Evolutionary conservation across 2,797 vertebrate species (phyloP), one percentile per base, ranked within the genome.

Genomic region (Gymnothorax reevesii): DNA sequence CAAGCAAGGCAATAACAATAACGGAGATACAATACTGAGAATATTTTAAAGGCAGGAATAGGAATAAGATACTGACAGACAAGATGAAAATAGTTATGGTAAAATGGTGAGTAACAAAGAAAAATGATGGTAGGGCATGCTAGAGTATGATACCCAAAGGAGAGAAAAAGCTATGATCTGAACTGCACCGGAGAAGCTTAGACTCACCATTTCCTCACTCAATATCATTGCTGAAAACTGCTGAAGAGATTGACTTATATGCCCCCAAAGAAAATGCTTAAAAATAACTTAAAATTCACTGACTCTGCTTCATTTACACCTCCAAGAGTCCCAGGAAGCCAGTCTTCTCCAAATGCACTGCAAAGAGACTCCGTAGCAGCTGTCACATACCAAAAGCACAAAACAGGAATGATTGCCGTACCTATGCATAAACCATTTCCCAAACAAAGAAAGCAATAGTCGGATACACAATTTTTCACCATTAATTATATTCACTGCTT

Each of bases 211-310:
- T 57, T 22, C 42, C 2, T 60, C 2, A 25, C 55, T 49, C n/a
- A 15, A 33, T n/a, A 55, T 1, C 8, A 17, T 64, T 27, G 55
- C n/a, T 25, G 0, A 9, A 8, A 82, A 64, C 85, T 52, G 49
- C 79, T 86, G 17, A 82, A 62, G 60, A 69, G 27, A 54, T 62
- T 83, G 52, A 20, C 9, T n/a, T 57, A 25, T 55, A 25, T 33
- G 17, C 33, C 13, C 55, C 12, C 33, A 57, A 27, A n/a, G 55
- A 42, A 73, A 17, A 73, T 73, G 9, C 4, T 42, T 22, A 82
- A 25, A 60, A 57, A 86, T n/a, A 62, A 83, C 54, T 27, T 62
- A 71, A 60, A 86, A 64, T 69, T 62, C 66, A 62, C 27, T 71
- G 3, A 60, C 2, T 86, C 79, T 42, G 52, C 60, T 15, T 15